phyloP scores from a whole-genome alignment of 2,113 vertebrate species.

The Rhinolophus sinicus region DNA sequence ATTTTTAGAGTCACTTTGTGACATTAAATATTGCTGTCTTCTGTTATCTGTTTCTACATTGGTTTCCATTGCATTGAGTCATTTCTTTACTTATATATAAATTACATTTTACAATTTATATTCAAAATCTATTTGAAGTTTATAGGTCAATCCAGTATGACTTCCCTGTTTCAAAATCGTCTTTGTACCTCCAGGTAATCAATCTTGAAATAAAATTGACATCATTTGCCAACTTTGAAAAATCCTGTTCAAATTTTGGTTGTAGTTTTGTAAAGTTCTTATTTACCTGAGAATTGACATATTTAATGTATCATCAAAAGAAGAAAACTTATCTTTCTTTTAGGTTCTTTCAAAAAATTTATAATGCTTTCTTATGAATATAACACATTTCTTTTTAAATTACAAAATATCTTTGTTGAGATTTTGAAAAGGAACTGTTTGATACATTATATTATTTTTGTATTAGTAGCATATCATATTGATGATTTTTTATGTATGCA shows the following conservation, averaged over 20 bases:
- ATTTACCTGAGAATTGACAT: background rate
- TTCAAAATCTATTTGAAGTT: background rate
- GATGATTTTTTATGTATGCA: background rate
- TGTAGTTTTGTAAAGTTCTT: background rate
- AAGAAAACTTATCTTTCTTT: background rate
- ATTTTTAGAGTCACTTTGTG: background rate
- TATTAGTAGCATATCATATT: background rate
- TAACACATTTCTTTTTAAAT: background rate
- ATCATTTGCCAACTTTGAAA: background rate
- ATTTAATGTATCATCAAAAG: background rate
- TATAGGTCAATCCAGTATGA: background rate
- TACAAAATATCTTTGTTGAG: background rate
- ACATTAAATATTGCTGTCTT: background rate
- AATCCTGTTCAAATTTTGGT: background rate
- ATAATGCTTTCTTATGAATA: background rate
- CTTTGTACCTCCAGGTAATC: background rate
- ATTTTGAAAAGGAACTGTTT: background rate
- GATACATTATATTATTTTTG: background rate
- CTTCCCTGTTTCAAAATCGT: background rate
- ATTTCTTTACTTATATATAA: background rate
- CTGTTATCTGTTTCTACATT: background rate
- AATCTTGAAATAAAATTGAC: background rate
- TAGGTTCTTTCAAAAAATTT: background rate
- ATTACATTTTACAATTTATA: background rate
- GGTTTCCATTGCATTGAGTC: background rate